Evolutionary conservation across 2,797 vertebrate species (phyloP).

Genomic region (Botia kubotai): DNA sequence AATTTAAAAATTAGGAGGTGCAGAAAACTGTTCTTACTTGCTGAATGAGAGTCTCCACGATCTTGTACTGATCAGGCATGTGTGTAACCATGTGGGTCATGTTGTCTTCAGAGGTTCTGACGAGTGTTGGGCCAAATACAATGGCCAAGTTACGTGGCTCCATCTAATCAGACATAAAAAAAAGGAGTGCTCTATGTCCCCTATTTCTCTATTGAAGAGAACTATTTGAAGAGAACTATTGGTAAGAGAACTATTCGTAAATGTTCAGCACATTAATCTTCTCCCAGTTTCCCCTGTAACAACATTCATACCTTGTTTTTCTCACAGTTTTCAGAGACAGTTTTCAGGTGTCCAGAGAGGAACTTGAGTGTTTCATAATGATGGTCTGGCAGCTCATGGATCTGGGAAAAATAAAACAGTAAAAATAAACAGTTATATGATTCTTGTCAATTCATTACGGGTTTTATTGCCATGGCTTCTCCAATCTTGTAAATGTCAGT

Average conservation of each 20-base stretch:
- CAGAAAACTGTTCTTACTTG: conserved; percentile 77
- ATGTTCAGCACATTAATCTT: neutral
- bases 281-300: neutral
- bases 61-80: conserved; percentile 99
- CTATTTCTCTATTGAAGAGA: neutral
- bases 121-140: conserved; percentile 97
- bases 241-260: neutral
- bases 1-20: neutral
- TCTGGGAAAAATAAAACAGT: conserved; percentile 72
- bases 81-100: conserved; percentile 99
- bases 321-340: conserved; percentile 94
- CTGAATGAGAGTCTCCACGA: conserved; percentile 98
- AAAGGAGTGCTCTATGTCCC: neutral
- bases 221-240: neutral
- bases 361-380: conserved; percentile 97
- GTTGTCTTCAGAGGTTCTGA: conserved; percentile 96
- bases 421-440: neutral
- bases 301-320: conserved; percentile 89
- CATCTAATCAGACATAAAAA: conserved; percentile 81
- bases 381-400: conserved; percentile 90
- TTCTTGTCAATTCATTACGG: neutral
- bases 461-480: neutral
- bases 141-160: conserved; percentile 98
- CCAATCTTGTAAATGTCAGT: neutral
- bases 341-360: conserved; percentile 94